These are phyloP conservation scores for Corythoichthys intestinalis DNA, from an alignment of 2,113 vertebrate genomes.

Conservation along the genomic window DNA sequence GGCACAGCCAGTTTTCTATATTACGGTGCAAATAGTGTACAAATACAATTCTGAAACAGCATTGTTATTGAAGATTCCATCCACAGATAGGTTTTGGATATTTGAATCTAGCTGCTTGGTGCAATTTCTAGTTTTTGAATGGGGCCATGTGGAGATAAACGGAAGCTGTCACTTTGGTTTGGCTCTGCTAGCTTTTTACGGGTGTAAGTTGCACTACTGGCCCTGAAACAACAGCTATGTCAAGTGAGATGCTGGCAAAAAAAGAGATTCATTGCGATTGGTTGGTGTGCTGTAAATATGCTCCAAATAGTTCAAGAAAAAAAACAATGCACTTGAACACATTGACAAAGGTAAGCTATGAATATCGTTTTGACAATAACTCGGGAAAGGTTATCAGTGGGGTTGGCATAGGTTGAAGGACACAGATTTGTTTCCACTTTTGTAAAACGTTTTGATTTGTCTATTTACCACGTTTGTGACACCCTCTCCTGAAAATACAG, in stretches of 20 bases:
- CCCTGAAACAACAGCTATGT: background rate
- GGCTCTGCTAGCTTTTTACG: background rate
- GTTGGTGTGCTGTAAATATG: background rate
- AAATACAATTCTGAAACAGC: background rate
- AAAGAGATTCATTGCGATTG: background rate
- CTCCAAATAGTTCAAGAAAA: background rate
- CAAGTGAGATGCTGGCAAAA: background rate
- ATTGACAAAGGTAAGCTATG: background rate
- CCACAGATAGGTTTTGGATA: background rate
- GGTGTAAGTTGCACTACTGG: background rate
- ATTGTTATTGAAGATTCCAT: slow-evolving; percentile 4
- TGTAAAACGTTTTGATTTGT: too few relatives aligned
- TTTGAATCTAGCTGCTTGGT: background rate
- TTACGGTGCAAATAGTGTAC: background rate
- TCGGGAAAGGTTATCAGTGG: background rate
- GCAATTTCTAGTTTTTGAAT: background rate
- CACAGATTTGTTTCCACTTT: slow-evolving; percentile 11
- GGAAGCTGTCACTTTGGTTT: background rate
- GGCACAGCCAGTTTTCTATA: background rate
- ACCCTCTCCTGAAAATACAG: too few relatives aligned
- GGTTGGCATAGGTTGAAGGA: background rate
- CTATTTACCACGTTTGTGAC: background rate
- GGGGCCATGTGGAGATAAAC: background rate
- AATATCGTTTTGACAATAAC: background rate
- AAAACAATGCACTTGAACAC: background rate